Conservation (phyloP, 2,888 invertebrate genomes). For the Lasius fuliginosus region DNA sequence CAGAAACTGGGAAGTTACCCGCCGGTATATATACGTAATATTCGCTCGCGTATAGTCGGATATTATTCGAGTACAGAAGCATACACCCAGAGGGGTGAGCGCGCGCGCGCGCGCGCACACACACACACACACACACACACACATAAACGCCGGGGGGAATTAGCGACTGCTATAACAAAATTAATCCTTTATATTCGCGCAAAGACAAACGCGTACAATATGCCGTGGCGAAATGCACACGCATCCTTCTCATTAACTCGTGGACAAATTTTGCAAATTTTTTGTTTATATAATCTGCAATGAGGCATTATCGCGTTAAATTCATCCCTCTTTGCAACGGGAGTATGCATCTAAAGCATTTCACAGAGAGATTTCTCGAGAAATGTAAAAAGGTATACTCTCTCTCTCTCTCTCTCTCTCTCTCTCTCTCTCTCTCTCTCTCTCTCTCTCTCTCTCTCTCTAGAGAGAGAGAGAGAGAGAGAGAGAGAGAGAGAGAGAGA, state of each 20-base stretch:
- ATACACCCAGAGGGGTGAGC: neutral
- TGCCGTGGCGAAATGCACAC: neutral
- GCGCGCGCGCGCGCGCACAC: neutral
- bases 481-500: too few relatives aligned
- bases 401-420: too few relatives aligned
- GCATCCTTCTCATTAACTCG: neutral
- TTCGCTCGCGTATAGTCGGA: slow-evolving; percentile 37
- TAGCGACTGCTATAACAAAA: slow-evolving; percentile 32
- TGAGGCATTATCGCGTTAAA: neutral
- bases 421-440: neutral
- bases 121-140: too few relatives aligned
- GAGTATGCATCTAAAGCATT: neutral
- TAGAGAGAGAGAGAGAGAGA: too few relatives aligned
- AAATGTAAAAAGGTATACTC: neutral
- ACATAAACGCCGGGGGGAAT: neutral
- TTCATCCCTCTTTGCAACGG: neutral
- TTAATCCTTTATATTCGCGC: slow-evolving; percentile 32
- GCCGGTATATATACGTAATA: slow-evolving; percentile 33
- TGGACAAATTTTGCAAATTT: neutral
- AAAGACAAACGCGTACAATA: neutral
- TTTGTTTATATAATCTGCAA: neutral
- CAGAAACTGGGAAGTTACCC: slow-evolving; percentile 57
- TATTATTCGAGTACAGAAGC: slow-evolving; percentile 31
- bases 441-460: neutral
- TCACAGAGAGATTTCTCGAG: neutral